These are phyloP conservation scores for Oryctes rhinoceros DNA, from an alignment of 1,140 invertebrate species.

Conservation along the genomic window DNA sequence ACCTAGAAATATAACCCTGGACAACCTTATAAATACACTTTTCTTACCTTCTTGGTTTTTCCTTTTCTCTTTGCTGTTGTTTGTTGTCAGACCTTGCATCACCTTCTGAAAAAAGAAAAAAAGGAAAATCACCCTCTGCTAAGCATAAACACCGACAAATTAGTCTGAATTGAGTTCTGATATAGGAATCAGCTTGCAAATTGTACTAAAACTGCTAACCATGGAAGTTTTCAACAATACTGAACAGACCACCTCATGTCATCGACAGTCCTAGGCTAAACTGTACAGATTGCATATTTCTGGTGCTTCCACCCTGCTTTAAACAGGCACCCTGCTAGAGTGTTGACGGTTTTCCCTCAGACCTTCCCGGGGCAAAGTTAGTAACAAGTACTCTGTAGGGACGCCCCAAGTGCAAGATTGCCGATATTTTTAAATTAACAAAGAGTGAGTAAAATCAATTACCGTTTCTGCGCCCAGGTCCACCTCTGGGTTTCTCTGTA, in stretches of 20 bases:
- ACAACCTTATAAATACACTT: no score
- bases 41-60: constrained; percentile 40
- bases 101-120: constrained; percentile 32
- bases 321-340: constrained; percentile 65
- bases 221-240: constrained; percentile 65
- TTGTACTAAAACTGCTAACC: constrained; percentile 67
- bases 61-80: constrained; percentile 36
- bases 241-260: constrained; percentile 52
- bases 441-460: constrained; percentile 41
- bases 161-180: constrained; percentile 72
- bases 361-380: constrained; percentile 66
- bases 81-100: constrained; percentile 40
- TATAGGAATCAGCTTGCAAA: constrained; percentile 62
- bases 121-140: constrained; percentile 35
- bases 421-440: constrained; percentile 38
- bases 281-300: constrained; percentile 60
- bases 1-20: no score
- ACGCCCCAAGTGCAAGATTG: constrained; percentile 67
- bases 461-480: constrained; percentile 25
- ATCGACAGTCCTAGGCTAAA: constrained; percentile 53
- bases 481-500: not conserved
- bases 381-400: constrained; percentile 67
- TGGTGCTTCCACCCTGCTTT: constrained; percentile 65
- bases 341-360: constrained; percentile 64
- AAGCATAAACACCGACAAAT: constrained; percentile 62